Base-by-base conservation (phyloP, 2,113 vertebrate species). In the Apodemus speciosus region DNA sequence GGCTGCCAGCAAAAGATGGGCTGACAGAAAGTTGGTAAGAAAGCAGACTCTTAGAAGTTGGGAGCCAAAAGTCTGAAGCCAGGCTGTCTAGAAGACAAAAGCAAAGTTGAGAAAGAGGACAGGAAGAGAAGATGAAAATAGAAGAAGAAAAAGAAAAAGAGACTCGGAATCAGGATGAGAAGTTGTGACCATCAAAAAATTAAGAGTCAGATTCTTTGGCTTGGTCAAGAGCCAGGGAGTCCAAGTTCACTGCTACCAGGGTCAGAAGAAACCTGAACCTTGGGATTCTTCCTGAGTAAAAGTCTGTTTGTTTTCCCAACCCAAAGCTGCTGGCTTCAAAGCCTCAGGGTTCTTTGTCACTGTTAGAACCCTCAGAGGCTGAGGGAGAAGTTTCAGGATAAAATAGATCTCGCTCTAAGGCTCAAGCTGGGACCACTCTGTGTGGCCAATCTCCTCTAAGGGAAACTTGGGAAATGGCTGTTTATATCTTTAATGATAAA, bases 301-400 rank as follows among this genome's bases (percentile, higher is more conserved):
- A 94, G n/a, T 87, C 91, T 95, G 83, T 96, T 96, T 97, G 90
- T 96, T 95, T 96, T 96, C 87, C 85, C 95, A 89, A 62, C 38
- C 43, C 46, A 56, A 93, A 46, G 43, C 43, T 86, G 69, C 91
- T 94, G 94, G 58, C 38, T 68, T n/a, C 20, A 15, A 72, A 94
- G n/a, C n/a, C 79, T 90, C 13, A 5, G 46, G 46, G 66, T 38
- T 93, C 40, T 94, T 96, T 95, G 94, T 91, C 6, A 0, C 85
- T 86, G 76, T 69, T 32, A 49, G 85, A 64, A 38, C 80, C 53
- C 68, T 85, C 20, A 2, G 51, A 79, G 79, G 6, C 49, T 1
- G 43, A 81, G 5, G 30, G 53, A 81, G 13, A 35, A 23, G 73
- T 92, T 95, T 91, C 90, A 75, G 9, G 43, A 85, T 80, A 81